Evolutionary conservation across 2,888 invertebrate species (phyloP).

Genomic region (Cosmorhoe ocellata): DNA sequence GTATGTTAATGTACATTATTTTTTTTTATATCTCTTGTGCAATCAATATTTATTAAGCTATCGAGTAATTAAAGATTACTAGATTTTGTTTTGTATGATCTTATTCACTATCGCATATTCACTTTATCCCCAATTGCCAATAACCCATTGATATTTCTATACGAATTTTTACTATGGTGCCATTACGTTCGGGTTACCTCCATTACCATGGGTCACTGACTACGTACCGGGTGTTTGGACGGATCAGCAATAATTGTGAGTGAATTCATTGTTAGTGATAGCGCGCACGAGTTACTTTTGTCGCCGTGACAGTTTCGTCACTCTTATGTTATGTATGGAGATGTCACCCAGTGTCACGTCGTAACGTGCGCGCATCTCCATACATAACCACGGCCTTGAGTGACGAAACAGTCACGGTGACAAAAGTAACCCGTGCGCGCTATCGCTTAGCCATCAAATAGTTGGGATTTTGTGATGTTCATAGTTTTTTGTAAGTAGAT

Average conservation of each 20-base stretch:
- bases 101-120: conserved; percentile 48
- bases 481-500: conserved; percentile 69
- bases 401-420: too few relatives aligned
- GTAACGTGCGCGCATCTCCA: too few relatives aligned
- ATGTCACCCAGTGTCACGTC: too few relatives aligned
- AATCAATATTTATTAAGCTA: conserved; percentile 44
- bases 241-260: conserved; percentile 49
- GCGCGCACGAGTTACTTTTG: too few relatives aligned
- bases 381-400: too few relatives aligned
- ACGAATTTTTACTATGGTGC: conserved; percentile 43
- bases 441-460: conserved; percentile 53
- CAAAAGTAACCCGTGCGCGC: too few relatives aligned
- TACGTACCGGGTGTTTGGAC: too few relatives aligned
- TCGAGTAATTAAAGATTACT: conserved; percentile 36
- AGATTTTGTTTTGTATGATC: conserved; percentile 22
- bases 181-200: conserved; percentile 45
- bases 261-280: conserved; percentile 33
- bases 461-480: conserved; percentile 66
- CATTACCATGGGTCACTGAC: conserved; percentile 41
- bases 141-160: conserved; percentile 34
- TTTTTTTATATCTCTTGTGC: conserved; percentile 54
- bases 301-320: too few relatives aligned
- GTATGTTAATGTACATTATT: conserved; percentile 56
- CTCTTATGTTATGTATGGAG: too few relatives aligned
- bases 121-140: conserved; percentile 46